Evolutionary conservation across 1,140 invertebrate species (phyloP).

Genomic region (Carposina sasakii): DNA sequence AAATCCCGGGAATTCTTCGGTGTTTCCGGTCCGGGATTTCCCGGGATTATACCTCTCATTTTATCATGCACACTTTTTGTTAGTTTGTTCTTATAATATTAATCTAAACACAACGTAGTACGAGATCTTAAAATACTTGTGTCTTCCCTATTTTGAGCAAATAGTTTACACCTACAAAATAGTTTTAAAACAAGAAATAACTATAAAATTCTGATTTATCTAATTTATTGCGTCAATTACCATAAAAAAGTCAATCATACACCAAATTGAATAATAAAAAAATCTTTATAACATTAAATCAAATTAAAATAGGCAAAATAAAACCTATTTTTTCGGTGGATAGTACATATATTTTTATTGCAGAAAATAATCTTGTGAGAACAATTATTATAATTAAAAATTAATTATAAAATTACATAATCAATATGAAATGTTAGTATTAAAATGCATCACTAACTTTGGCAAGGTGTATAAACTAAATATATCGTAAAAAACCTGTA

Average conservation of each 20-base stretch:
- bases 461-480: constrained; percentile 28
- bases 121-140: constrained; percentile 31
- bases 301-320: not conserved
- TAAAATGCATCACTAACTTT: constrained; percentile 23
- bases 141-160: constrained; percentile 49
- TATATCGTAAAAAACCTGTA: too few species aligned
- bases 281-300: not conserved
- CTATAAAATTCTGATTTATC: not conserved
- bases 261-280: not conserved
- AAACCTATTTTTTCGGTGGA: not conserved
- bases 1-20: too few species aligned
- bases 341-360: too few species aligned
- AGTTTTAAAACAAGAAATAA: not conserved
- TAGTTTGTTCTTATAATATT: not conserved
- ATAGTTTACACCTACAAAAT: constrained; percentile 16
- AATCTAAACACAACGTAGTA: not conserved
- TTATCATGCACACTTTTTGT: too few species aligned
- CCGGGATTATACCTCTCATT: too few species aligned
- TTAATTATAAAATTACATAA: constrained; percentile 2
- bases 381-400: constrained; percentile 1
- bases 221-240: not conserved
- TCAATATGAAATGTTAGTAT: constrained; percentile 7
- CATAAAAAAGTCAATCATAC: not conserved
- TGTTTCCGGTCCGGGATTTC: too few species aligned
- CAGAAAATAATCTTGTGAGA: constrained; percentile 17